Evolutionary conservation across 2,888 invertebrate genomes (phyloP).

Genomic region (Andrena bicolor): DNA sequence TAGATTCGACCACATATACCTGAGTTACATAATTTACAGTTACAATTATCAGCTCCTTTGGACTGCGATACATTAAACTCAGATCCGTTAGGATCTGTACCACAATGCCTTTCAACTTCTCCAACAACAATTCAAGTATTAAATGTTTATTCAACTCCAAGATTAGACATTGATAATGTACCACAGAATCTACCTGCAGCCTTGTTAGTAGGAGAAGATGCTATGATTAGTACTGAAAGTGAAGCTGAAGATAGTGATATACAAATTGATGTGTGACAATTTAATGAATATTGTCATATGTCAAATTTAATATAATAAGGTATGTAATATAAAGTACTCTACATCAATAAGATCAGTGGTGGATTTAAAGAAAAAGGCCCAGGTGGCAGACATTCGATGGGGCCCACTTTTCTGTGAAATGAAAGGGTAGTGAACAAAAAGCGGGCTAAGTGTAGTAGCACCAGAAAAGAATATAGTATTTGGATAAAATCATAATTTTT

Average conservation of each 20-base stretch:
- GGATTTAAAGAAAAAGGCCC: neutral
- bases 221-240: conserved; percentile 84
- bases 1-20: conserved; percentile 90
- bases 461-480: too few relatives aligned
- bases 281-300: conserved; percentile 59
- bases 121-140: conserved; percentile 84
- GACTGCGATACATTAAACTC: conserved; percentile 80
- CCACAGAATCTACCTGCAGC: conserved; percentile 84
- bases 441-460: too few relatives aligned
- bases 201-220: conserved; percentile 84
- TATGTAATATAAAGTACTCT: conserved; percentile 18
- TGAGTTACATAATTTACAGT: conserved; percentile 88
- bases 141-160: conserved; percentile 84
- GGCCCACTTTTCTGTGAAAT: too few relatives aligned
- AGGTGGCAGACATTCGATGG: too few relatives aligned
- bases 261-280: conserved; percentile 85
- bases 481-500: too few relatives aligned
- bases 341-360: neutral
- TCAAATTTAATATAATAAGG: conserved; percentile 46
- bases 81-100: conserved; percentile 81
- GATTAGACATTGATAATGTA: conserved; percentile 83
- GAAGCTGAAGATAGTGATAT: conserved; percentile 85
- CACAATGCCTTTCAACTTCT: conserved; percentile 82
- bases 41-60: conserved; percentile 84
- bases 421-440: too few relatives aligned